Evolutionary conservation across 2,888 invertebrate species (phyloP).

Genomic region (Apamea crenata): DNA sequence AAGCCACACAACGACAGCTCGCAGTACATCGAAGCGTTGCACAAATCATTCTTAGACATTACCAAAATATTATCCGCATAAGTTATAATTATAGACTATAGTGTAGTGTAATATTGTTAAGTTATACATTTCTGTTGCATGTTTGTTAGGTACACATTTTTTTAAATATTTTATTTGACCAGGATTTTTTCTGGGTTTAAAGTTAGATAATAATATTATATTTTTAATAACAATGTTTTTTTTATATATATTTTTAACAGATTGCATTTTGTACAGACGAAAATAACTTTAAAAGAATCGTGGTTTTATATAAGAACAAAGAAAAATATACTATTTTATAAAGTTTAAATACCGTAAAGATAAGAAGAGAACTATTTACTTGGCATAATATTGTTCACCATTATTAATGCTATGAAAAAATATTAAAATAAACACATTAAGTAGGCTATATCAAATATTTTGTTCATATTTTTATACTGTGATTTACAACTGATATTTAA

Average conservation of each 20-base stretch:
- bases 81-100: slow-evolving; percentile 23
- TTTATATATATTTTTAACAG: slow-evolving; percentile 7
- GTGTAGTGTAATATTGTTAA: slow-evolving; percentile 4
- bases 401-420: slow-evolving; percentile 33
- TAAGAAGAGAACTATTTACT: slow-evolving; percentile 33
- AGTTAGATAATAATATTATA: neutral
- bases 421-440: slow-evolving; percentile 7
- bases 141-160: slow-evolving; percentile 40
- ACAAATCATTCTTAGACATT: slow-evolving; percentile 93
- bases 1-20: slow-evolving; percentile 92
- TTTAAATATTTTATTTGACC: neutral
- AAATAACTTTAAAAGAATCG: neutral
- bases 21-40: slow-evolving; percentile 93
- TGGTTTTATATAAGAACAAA: neutral
- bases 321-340: slow-evolving; percentile 15
- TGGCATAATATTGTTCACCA: slow-evolving; percentile 27
- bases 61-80: slow-evolving; percentile 83
- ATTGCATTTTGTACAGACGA: slow-evolving; percentile 16
- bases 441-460: slow-evolving; percentile 14
- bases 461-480: slow-evolving; percentile 36
- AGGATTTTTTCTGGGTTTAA: neutral
- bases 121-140: slow-evolving; percentile 22
- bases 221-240: slow-evolving; percentile 4
- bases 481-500: slow-evolving; percentile 35
- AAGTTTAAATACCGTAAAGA: slow-evolving; percentile 9